phyloP scores from a whole-genome alignment of 2,888 invertebrate species.

The Malthinus seriepunctatus region DNA sequence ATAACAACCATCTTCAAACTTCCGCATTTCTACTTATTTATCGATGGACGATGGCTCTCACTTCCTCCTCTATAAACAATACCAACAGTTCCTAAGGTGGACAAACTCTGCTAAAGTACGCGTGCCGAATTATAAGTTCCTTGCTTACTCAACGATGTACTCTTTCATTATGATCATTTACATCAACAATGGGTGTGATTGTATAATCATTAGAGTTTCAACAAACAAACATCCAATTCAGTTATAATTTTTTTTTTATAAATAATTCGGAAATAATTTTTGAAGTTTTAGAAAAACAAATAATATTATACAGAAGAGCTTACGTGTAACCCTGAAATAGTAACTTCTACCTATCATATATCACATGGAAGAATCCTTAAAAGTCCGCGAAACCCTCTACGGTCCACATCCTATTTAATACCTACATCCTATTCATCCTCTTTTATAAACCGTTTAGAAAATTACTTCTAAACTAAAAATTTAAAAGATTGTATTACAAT shows the following conservation, averaged over 20 bases:
- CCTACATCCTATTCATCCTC: conserved; percentile 52
- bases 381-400: conserved; percentile 47
- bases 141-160: conserved; percentile 30
- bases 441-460: conserved; percentile 34
- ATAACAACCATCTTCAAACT: conserved; percentile 30
- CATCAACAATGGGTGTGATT: conserved; percentile 16
- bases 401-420: conserved; percentile 54
- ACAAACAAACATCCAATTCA: neutral
- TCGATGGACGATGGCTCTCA: conserved; percentile 31
- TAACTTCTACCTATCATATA: conserved; percentile 27
- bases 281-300: conserved; percentile 2
- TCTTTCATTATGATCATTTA: conserved; percentile 28
- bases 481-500: neutral
- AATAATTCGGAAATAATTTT: conserved; percentile 1
- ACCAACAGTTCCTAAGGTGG: conserved; percentile 24
- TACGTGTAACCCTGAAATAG: conserved; percentile 11
- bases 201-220: neutral
- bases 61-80: conserved; percentile 25
- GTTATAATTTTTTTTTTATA: neutral
- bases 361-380: conserved; percentile 43
- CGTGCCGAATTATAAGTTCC: conserved; percentile 32
- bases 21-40: conserved; percentile 30
- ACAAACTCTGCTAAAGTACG: conserved; percentile 29
- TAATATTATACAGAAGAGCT: conserved; percentile 2
- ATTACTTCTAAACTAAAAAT: neutral